Percentiles rank a stretch among this genome's conserved stretches.
Evolutionary conservation across 2,113 vertebrate genomes (phyloP).

Genomic region (Pagrus major): DNA sequence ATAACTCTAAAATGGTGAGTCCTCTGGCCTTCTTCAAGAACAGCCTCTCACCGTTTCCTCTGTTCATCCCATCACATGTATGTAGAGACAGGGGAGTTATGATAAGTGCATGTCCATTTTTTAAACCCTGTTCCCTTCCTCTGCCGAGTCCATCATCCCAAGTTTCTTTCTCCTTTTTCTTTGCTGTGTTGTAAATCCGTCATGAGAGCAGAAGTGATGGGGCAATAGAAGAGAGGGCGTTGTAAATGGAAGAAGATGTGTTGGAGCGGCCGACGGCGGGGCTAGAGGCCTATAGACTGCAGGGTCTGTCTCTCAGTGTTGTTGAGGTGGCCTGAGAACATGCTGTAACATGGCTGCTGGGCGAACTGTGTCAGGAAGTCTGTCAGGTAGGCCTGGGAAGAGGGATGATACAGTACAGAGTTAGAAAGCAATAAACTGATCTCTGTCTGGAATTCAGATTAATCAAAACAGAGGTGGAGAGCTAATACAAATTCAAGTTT

Average conservation of each 20-base stretch:
- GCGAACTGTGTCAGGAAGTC: constrained; percentile 98
- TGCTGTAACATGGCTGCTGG: constrained; percentile 96
- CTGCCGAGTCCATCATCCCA: neutral
- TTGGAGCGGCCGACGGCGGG: constrained; percentile 1
- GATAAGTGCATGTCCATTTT: constrained; percentile 51
- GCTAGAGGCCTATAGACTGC: constrained; percentile 94
- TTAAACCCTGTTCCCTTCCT: constrained; percentile 16
- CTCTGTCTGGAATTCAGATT: neutral
- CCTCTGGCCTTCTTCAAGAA: constrained; percentile 16
- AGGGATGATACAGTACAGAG: neutral
- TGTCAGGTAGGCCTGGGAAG: constrained; percentile 93
- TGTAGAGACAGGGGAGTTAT: constrained; percentile 37
- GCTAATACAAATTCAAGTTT: neutral
- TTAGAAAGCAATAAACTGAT: neutral
- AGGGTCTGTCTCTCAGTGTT: constrained; percentile 92
- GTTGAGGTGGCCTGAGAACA: constrained; percentile 97
- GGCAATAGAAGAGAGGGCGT: constrained; percentile 39
- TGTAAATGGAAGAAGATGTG: constrained; percentile 38
- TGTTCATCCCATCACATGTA: constrained; percentile 39
- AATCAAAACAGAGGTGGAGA: neutral
- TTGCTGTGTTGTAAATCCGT: constrained; percentile 32
- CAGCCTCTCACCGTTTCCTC: constrained; percentile 27
- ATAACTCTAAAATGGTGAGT: constrained; percentile 35
- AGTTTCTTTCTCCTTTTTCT: constrained; percentile 15
- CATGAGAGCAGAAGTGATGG: constrained; percentile 37